Evolutionary conservation across 2,113 vertebrate genomes (phyloP), one percentile per base, ranked within the genome.

Genomic region (Rallus limicola): DNA sequence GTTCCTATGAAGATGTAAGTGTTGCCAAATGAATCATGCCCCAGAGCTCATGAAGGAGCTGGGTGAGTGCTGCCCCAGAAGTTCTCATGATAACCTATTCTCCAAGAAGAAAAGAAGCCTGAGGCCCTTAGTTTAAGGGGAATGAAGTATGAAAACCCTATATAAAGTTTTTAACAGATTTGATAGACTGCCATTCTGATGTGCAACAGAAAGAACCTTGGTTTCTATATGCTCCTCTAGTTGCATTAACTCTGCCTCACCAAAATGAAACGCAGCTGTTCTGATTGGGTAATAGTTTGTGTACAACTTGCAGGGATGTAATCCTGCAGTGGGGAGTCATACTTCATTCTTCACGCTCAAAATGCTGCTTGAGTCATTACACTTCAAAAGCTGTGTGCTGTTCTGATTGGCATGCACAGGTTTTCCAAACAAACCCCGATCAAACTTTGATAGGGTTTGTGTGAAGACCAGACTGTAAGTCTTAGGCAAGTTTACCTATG

Each of bases 401-500:
- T 53, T 44, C 28, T 1, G 0, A 2, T 5, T 56, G 55, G 16
- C 29, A 26, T 3, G 7, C 29, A 9, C 77, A n/a, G 46, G 33
- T 29, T 31, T 81, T 42, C 34, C 72, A 89, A 25, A 64, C 26
- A 25, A 62, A 29, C 55, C 38, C 10, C 12, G 31, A 26, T 31
- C 34, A 13, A 36, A 26, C 23, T 85, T 60, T 65, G 12, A 1
- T 38, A 3, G 4, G 11, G 25, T 68, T 33, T 67, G 17, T 40
- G 63, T 34, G 18, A 63, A 60, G 29, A 38, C 3, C 25, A 13
- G 55, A 0, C 33, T 29, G 8, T 23, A 13, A 10, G 13, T 44
- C 33, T 11, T 42, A 9, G 25, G 10, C 50, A 3, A 1, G 3
- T 29, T 64, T 36, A 56, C 29, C 0, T 2, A 46, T 19, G 44